A percentile compares a stretch with the other conserved stretches of the same genome.
These are phyloP conservation scores for Manis javanica DNA, from an alignment of 2,797 vertebrate species.

Conservation along the genomic window DNA sequence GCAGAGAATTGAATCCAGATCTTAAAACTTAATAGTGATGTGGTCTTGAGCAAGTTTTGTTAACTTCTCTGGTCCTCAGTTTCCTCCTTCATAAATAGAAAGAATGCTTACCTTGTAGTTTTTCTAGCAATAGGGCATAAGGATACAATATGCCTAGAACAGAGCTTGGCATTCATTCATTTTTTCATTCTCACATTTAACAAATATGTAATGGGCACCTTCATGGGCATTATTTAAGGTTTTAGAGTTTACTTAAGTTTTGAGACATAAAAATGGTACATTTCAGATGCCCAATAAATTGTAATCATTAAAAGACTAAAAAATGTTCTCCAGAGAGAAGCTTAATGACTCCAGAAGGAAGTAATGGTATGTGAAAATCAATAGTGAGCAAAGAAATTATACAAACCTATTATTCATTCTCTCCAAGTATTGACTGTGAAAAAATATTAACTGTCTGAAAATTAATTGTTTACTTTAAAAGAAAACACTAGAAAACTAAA, in stretches of 20 bases:
- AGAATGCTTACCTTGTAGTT: neutral
- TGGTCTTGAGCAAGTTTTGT: neutral
- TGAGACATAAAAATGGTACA: neutral
- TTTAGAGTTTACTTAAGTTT: neutral
- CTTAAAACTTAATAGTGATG: neutral
- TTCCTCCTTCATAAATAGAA: neutral
- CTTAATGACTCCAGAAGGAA: neutral
- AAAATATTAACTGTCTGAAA: neutral
- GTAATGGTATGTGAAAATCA: neutral
- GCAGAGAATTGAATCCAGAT: neutral
- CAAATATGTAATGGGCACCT: neutral
- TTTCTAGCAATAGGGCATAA: neutral
- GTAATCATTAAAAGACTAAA: neutral
- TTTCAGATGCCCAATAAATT: neutral
- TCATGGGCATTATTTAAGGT: neutral
- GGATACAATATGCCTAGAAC: too few relatives aligned
- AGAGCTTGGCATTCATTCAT: neutral
- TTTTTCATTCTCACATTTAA: neutral
- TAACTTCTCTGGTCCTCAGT: neutral
- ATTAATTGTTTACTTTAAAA: neutral
- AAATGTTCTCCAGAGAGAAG: neutral
- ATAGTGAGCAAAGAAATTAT: neutral
- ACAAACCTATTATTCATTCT: neutral
- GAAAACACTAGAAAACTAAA: neutral
- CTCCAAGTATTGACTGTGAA: neutral